phyloP scores from a whole-genome alignment of 2,113 vertebrate genomes.

The Channa maculata region DNA sequence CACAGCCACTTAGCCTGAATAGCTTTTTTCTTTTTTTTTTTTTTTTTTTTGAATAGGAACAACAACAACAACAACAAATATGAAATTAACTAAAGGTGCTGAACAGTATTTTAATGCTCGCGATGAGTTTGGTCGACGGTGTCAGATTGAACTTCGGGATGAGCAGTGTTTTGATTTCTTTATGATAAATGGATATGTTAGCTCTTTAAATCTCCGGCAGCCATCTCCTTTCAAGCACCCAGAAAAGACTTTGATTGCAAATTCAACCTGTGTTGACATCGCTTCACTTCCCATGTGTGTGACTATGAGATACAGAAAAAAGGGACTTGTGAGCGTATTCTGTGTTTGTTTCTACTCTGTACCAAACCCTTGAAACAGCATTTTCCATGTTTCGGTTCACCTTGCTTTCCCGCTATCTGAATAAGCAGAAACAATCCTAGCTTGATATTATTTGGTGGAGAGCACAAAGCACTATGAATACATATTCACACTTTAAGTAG shows the following conservation, averaged over 20 bases:
- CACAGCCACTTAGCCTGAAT: constrained; percentile 6
- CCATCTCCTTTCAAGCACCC: constrained; percentile 1
- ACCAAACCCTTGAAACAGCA: constrained; percentile 61
- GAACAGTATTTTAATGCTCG: background rate
- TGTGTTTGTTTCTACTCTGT: constrained; percentile 38
- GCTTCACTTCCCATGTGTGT: background rate
- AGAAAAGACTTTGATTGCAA: constrained; percentile 19
- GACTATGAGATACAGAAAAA: background rate
- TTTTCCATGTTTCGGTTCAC: constrained; percentile 24
- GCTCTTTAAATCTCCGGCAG: constrained; percentile 6
- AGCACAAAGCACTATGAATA: constrained; percentile 9
- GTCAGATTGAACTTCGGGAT: background rate
- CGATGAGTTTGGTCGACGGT: background rate
- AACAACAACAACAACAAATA: background rate
- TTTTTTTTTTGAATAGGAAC: background rate
- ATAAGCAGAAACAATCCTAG: background rate
- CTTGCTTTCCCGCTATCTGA: background rate
- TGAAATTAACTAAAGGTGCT: background rate
- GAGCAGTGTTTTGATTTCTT: background rate
- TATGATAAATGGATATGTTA: background rate
- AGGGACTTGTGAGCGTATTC: constrained; percentile 9
- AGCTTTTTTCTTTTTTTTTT: background rate
- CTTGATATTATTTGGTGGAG: constrained; percentile 22
- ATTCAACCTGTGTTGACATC: constrained; percentile 43
- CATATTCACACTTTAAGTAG: constrained; percentile 26